Base-by-base conservation (phyloP, 2,888 invertebrate genomes). In the Brachypalpus laphriformis region DNA sequence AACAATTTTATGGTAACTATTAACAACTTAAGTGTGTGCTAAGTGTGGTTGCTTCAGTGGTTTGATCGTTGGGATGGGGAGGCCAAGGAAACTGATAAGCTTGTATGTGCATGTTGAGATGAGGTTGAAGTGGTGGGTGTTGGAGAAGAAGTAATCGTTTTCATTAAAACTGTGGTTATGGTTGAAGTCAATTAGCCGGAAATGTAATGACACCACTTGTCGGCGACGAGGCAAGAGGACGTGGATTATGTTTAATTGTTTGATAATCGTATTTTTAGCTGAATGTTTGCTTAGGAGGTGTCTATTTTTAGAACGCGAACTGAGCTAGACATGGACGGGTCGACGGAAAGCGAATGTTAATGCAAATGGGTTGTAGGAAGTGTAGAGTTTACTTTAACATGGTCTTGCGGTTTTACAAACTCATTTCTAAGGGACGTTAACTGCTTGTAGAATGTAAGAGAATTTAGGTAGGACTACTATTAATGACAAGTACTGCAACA, bases 1-100 rank as follows among this genome's bases (percentile, higher is more conserved):
- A 85, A 85, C 71, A 85, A 85, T 81, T 85, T 85, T 85, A 85
- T 76, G 81, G 71, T 34, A 49, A 81, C 85, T 85, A 85, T 85
- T 85, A 85, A 76, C 81, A 71, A 71, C 75, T 85, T 85, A 85
- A 85, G 85, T 85, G 81, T 85, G 65, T 75, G 51, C 70, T 85
- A 81, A 81, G 85, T 81, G 81, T 49, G 81, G 81, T 80, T 76
- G 56, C 22, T 37, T 68, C 49, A 18, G 16, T 25, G n/a, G n/a
- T n/a, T n/a, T n/a, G 25, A 25, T 2, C 7, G 20, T 40, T 14
- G 57, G 51, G 63, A 25, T 34, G 11, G 81, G 14, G 81, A 57
- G 75, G 76, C 81, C 65, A 74, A 74, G 66, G 65, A 80, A 45
- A 66, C 75, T 68, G 59, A 68, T 59, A 75, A 81, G 74, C 74